A percentile compares a stretch with the other conserved stretches of the same genome.
phyloP scores from a whole-genome alignment of 2,113 vertebrate genomes.

The Myrmophylax atrothorax region DNA sequence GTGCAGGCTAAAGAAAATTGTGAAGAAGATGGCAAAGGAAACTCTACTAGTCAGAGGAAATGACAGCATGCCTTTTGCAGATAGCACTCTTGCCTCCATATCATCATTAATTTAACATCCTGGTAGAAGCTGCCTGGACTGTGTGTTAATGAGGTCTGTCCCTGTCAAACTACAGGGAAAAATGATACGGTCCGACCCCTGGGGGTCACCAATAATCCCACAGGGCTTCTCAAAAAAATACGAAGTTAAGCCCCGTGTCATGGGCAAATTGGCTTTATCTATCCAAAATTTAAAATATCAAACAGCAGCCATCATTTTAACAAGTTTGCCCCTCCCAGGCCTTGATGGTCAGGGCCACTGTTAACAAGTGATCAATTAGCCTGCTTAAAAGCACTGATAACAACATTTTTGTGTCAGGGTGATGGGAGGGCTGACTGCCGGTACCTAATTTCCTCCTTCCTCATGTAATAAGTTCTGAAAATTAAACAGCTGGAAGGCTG shows the following conservation, averaged over 20 bases:
- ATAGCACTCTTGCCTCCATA: background rate
- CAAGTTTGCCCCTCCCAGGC: constrained; percentile 33
- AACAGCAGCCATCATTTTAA: constrained; percentile 38
- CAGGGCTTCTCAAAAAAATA: background rate
- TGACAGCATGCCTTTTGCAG: background rate
- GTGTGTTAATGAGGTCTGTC: constrained; percentile 27
- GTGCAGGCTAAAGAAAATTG: background rate
- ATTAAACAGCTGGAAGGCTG: background rate
- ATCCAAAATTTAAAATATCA: constrained; percentile 1
- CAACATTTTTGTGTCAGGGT: constrained; percentile 38
- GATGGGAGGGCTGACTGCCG: background rate
- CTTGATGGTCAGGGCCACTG: constrained; percentile 31
- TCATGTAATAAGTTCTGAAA: background rate
- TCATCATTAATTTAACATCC: constrained; percentile 13
- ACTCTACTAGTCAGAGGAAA: background rate
- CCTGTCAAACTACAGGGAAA: constrained; percentile 5
- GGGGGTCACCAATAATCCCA: constrained; percentile 22
- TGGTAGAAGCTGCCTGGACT: background rate
- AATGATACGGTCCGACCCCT: background rate
- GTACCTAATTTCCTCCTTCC: constrained; percentile 14
- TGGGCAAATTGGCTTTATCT: constrained; percentile 28
- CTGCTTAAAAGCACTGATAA: constrained; percentile 51
- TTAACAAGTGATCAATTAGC: constrained; percentile 57
- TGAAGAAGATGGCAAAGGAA: background rate
- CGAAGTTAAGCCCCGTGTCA: background rate